Conservation (phyloP, 2,888 invertebrate genomes). For the Eupeodes luniger region DNA sequence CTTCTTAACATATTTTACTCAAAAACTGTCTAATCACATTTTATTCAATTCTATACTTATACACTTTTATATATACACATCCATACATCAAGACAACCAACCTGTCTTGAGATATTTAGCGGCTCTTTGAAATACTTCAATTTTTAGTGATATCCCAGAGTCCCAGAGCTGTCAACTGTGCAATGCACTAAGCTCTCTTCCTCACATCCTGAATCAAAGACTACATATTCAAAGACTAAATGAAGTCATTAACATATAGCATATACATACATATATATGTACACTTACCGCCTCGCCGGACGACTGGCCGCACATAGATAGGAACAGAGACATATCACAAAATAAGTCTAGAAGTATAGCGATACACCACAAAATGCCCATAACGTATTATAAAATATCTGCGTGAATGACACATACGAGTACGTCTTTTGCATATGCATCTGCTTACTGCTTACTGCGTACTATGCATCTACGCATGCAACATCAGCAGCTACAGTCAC, state of each 20-base stretch:
- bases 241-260: conserved; percentile 73
- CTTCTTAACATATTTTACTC: conserved; percentile 38
- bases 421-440: not conserved
- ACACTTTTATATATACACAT: not conserved
- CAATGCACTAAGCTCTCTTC: conserved; percentile 11
- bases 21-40: conserved; percentile 40
- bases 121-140: conserved; percentile 63
- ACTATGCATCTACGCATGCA: no score
- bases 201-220: conserved; percentile 8
- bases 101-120: conserved; percentile 48
- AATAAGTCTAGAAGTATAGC: not conserved
- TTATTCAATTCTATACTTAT: conserved; percentile 33
- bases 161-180: not conserved
- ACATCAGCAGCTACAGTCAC: no score
- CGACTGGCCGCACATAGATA: not conserved
- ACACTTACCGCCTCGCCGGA: no score
- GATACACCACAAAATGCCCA: conserved; percentile 48
- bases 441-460: not conserved
- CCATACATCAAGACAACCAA: conserved; percentile 28
- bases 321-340: no score
- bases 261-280: conserved; percentile 6
- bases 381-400: conserved; percentile 69
- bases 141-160: conserved; percentile 27
- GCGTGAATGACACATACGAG: conserved; percentile 70
- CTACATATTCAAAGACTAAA: conserved; percentile 48